Conservation (phyloP, 2,797 vertebrate genomes). For the Allobates femoralis region DNA sequence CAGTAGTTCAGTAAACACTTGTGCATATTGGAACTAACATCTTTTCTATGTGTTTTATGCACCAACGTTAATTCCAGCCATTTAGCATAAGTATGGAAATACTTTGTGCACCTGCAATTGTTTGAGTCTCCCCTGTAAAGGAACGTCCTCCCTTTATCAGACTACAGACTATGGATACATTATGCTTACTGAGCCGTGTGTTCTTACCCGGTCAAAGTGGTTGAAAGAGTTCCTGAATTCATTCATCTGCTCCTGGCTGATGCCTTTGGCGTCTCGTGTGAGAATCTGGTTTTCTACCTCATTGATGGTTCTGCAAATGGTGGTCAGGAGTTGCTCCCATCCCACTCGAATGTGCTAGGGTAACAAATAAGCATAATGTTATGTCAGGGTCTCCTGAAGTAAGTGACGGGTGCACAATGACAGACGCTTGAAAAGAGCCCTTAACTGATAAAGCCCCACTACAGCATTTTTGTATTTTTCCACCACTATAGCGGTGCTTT, state of each 20-base stretch:
- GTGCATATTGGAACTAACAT: not conserved
- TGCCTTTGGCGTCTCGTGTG: slow-evolving; percentile 96
- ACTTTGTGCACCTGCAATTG: not conserved
- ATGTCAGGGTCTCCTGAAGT: not conserved
- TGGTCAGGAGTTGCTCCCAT: slow-evolving; percentile 98
- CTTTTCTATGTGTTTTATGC: not conserved
- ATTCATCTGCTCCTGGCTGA: slow-evolving; percentile 97
- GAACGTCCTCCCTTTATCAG: not conserved
- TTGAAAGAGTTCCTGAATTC: slow-evolving; percentile 98
- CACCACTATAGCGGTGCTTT: no score
- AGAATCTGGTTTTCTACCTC: slow-evolving; percentile 98
- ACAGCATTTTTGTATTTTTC: no score
- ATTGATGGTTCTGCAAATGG: slow-evolving; percentile 95
- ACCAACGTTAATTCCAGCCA: no score
- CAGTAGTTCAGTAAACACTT: not conserved
- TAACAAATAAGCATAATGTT: not conserved
- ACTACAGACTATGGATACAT: not conserved
- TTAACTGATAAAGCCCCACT: no score
- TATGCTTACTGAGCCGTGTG: not conserved
- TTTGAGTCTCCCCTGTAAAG: not conserved
- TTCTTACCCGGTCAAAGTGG: slow-evolving; percentile 96
- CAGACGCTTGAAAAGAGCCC: not conserved
- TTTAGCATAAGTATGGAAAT: not conserved
- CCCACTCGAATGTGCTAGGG: slow-evolving; percentile 94
- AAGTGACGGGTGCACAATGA: not conserved